phyloP scores from a whole-genome alignment of 92 coral and sea anemone species.

The Phenganax marumi region DNA sequence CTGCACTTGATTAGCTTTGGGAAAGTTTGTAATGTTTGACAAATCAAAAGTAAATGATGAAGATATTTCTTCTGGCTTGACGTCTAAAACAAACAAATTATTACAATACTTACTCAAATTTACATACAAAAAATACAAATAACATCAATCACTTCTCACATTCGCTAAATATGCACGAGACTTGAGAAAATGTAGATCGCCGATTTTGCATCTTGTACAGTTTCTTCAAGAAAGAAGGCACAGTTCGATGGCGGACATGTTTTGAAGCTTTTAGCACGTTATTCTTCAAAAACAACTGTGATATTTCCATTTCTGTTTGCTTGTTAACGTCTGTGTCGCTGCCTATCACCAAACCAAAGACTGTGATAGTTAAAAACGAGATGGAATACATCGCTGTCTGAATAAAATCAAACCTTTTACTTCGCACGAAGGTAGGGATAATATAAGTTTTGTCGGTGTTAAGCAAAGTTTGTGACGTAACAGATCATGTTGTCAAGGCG shows the following conservation, averaged over 20 bases:
- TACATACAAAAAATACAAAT: neutral
- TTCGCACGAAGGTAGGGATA: neutral
- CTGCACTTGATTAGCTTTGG: constrained; percentile 69
- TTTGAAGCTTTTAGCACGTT: constrained; percentile 12
- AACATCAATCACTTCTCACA: neutral
- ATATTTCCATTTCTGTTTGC: neutral
- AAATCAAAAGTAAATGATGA: constrained; percentile 78
- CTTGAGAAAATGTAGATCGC: constrained; percentile 25
- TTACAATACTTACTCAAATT: neutral
- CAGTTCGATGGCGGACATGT: constrained; percentile 12
- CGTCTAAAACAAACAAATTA: neutral
- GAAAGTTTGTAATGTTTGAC: constrained; percentile 63
- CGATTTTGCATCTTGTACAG: constrained; percentile 27
- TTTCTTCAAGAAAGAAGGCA: constrained; percentile 21
- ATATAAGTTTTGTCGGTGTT: no score
- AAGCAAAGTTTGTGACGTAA: no score
- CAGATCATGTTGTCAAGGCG: no score
- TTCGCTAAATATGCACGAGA: constrained; percentile 18
- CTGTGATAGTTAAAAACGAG: constrained; percentile 1
- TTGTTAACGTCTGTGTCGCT: constrained; percentile 6
- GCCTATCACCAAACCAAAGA: constrained; percentile 16
- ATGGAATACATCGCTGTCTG: constrained; percentile 7
- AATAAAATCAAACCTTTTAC: neutral
- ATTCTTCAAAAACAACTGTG: constrained; percentile 14
- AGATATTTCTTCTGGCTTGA: constrained; percentile 40